phyloP scores from a whole-genome alignment of 2,113 vertebrate species.

The Tricholaema leucomelas region DNA sequence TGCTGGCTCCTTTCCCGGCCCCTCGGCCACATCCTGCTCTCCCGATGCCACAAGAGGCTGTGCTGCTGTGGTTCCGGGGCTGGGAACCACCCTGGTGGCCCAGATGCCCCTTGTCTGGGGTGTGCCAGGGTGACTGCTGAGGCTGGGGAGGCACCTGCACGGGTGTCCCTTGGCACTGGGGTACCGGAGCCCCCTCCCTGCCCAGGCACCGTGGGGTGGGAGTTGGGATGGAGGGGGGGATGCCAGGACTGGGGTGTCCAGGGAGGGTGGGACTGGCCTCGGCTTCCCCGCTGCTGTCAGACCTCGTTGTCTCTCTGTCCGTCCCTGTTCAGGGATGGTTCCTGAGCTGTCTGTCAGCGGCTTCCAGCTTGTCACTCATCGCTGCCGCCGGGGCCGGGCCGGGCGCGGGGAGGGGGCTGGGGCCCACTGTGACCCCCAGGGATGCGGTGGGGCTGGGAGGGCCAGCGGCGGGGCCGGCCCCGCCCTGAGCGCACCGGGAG shows the following conservation, averaged over 20 bases:
- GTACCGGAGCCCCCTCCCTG: background rate
- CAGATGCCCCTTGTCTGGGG: background rate
- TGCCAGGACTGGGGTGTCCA: too few relatives aligned
- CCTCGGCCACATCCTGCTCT: background rate
- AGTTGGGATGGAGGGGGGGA: too few relatives aligned
- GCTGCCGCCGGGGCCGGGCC: background rate
- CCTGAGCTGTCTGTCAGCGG: background rate
- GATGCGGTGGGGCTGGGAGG: accelerated
- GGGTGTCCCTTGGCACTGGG: too few relatives aligned
- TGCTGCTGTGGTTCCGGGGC: background rate
- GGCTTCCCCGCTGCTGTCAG: too few relatives aligned
- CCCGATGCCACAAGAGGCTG: background rate
- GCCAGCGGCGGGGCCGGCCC: background rate
- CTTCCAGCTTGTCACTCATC: background rate
- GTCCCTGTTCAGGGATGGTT: background rate
- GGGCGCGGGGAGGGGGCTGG: background rate
- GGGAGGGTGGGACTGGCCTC: too few relatives aligned
- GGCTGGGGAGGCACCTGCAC: background rate
- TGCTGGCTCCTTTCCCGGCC: background rate
- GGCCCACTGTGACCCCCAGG: background rate
- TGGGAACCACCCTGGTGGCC: background rate
- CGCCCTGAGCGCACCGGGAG: background rate
- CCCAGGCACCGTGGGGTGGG: too few relatives aligned
- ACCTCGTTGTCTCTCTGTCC: background rate
- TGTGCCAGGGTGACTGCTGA: background rate